Conservation (phyloP, 1,140 invertebrate species). For the Prorops nasuta region DNA sequence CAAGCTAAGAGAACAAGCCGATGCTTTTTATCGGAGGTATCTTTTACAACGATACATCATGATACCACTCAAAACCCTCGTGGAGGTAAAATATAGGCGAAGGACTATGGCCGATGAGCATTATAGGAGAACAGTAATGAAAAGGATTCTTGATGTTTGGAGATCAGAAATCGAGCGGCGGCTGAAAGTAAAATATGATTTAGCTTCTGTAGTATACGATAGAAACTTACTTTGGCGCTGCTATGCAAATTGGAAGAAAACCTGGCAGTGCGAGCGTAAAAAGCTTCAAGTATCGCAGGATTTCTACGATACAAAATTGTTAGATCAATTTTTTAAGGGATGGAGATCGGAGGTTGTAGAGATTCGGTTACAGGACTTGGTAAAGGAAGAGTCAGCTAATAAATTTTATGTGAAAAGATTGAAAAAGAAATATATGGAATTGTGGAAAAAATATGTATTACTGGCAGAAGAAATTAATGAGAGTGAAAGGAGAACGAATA, state of each 20-base stretch:
- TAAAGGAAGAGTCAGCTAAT: conserved; percentile 28
- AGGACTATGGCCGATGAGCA: conserved; percentile 30
- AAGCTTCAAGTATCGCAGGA: conserved; percentile 43
- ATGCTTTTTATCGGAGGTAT: conserved; percentile 39
- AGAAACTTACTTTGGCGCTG: conserved; percentile 28
- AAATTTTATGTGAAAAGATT: conserved; percentile 26
- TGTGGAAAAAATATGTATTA: conserved; percentile 39
- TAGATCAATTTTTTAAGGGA: conserved; percentile 23
- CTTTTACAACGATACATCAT: conserved; percentile 40
- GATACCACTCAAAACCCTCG: conserved; percentile 30
- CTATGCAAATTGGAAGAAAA: conserved; percentile 35
- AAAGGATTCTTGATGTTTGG: conserved; percentile 33
- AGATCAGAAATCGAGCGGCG: conserved; percentile 16
- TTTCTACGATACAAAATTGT: conserved; percentile 41
- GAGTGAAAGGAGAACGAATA: conserved; percentile 38
- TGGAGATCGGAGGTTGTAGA: conserved; percentile 27
- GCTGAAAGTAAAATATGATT: conserved; percentile 20
- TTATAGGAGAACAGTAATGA: conserved; percentile 21
- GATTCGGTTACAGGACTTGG: conserved; percentile 12
- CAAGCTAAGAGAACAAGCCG: conserved; percentile 26
- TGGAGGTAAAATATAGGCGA: conserved; percentile 29
- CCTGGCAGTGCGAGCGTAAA: conserved; percentile 16
- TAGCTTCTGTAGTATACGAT: conserved; percentile 24
- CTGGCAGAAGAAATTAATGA: conserved; percentile 39
- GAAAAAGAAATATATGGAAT: conserved; percentile 29